phyloP scores from a whole-genome alignment of 2,797 vertebrate species.

The Melanotaenia pygmaea region DNA sequence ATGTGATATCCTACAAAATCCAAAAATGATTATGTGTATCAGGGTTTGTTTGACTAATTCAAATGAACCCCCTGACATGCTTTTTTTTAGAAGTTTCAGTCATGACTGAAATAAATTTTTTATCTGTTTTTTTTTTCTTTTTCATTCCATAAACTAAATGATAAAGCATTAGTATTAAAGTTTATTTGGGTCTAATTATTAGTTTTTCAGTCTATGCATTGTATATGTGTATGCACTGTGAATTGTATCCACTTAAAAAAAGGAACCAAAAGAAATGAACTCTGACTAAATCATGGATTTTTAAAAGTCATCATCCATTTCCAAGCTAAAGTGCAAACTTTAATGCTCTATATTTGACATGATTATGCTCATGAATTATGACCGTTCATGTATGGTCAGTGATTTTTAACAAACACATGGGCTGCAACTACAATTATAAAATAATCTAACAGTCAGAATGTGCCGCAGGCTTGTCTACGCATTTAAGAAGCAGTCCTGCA shows the following conservation, averaged over 20 bases:
- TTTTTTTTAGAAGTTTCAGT: neutral
- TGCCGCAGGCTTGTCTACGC: conserved; percentile 33
- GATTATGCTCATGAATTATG: neutral
- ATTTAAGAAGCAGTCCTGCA: conserved; percentile 29
- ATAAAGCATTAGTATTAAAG: neutral
- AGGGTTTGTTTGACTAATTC: too few species aligned
- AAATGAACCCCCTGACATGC: neutral
- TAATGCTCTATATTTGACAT: neutral
- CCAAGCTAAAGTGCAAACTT: neutral
- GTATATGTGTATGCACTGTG: neutral
- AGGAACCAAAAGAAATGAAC: neutral
- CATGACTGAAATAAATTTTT: neutral
- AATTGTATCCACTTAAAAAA: neutral
- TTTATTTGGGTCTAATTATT: neutral
- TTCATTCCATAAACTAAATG: neutral
- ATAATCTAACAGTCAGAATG: conserved; percentile 42
- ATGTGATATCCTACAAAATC: conserved; percentile 1
- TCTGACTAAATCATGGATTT: neutral
- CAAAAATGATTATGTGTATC: too few species aligned
- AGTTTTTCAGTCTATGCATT: neutral
- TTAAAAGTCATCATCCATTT: neutral
- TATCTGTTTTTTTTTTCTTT: neutral
- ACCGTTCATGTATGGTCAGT: neutral
- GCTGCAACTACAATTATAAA: conserved; percentile 10
- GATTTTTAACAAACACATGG: conserved; percentile 17